Base-by-base conservation (phyloP, 2,888 invertebrate genomes). In the Mechanitis mazaeus region DNA sequence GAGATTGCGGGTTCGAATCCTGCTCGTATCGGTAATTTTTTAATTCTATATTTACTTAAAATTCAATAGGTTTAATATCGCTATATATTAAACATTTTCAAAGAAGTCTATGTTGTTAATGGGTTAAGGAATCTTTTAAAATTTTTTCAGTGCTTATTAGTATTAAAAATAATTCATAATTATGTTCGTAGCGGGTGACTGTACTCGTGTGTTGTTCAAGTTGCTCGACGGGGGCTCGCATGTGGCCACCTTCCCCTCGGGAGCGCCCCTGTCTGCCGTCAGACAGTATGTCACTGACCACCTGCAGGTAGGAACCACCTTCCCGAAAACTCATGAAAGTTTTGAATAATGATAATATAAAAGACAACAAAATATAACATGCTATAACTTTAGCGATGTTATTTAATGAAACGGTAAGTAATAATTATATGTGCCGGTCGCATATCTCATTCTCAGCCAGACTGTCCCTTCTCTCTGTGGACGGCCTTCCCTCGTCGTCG, bases 201-300 rank as follows among this genome's bases (percentile, higher is more conserved):
- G 76, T 0, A 82, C 95, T 0, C 92, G 96, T 59, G 92, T 98
- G 47, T 97, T 97, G 87, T 96, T 98, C 79, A 94, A 95, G 72
- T 78, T 97, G 69, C 95, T 97, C 0, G 95, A 96, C 80, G 97
- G 97, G 1, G 91, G 92, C 0, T 92, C 94, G 0, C 92, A 94
- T 67, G 94, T 93, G 3, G 93, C 95, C 45, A 93, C 93, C 69
- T 97, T 98, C 78, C 90, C 93, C 42, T 92, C 94, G 0, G 87
- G 91, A 53, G 92, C 92, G 33, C 92, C 93, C 0, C 84, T 98
- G 3, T 86, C 85, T 0, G 90, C 91, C 33, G 85, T 94, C 54
- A 86, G 91, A 45, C 69, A 78, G 1, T 93, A 92, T 65, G 89
- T 93, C 3, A 76, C 85, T 0, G 81, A 87, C n/a, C 92, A 92